Conservation (phyloP, 2,888 invertebrate species). For the Polymixis flavicincta region DNA sequence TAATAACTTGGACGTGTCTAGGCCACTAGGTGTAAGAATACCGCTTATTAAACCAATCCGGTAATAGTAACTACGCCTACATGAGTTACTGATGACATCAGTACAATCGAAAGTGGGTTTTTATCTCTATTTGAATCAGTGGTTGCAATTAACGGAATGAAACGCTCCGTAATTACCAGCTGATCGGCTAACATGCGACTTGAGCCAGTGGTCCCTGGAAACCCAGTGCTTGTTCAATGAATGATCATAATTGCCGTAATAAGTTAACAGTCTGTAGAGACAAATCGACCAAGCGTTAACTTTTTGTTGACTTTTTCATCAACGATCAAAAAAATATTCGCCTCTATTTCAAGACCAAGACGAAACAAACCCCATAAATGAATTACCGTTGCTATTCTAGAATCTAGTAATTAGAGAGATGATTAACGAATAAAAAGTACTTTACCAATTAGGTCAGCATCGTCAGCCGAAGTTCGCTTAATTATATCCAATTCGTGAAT, state of each 20-base stretch:
- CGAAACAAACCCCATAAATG: constrained; percentile 31
- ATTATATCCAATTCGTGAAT: constrained; percentile 54
- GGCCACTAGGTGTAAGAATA: constrained; percentile 44
- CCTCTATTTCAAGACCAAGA: constrained; percentile 15
- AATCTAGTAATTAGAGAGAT: constrained; percentile 41
- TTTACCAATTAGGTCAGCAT: constrained; percentile 53
- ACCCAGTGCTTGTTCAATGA: constrained; percentile 33
- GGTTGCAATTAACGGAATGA: constrained; percentile 55
- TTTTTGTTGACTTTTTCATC: constrained; percentile 5
- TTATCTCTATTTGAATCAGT: constrained; percentile 60
- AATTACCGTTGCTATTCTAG: constrained; percentile 33
- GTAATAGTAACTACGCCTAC: constrained; percentile 73
- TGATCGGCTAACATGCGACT: constrained; percentile 49
- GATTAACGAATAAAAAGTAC: constrained; percentile 36
- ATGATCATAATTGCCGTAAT: constrained; percentile 36
- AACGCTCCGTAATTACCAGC: constrained; percentile 49
- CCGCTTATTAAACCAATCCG: constrained; percentile 61
- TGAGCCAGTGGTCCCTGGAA: constrained; percentile 18
- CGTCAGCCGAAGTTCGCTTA: constrained; percentile 38
- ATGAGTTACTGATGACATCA: constrained; percentile 79
- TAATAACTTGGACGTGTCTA: constrained; percentile 44
- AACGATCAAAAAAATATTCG: constrained; percentile 7
- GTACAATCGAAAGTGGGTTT: constrained; percentile 83
- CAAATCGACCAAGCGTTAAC: constrained; percentile 28
- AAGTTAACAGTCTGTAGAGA: constrained; percentile 12